Evolutionary conservation across 2,797 vertebrate genomes (phyloP).

Genomic region (Sebastolobus alascanus): DNA sequence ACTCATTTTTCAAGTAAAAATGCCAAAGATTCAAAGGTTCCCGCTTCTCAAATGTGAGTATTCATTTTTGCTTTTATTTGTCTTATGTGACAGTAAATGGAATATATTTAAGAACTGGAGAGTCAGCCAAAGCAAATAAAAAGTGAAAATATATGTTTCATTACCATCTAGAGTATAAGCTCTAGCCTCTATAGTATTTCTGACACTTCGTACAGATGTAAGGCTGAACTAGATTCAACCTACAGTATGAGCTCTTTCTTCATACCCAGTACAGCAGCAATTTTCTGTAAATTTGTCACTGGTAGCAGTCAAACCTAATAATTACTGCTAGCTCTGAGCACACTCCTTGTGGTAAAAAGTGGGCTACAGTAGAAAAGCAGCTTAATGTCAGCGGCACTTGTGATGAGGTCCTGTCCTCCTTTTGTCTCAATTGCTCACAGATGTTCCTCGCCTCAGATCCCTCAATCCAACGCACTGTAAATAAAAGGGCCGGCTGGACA

Average conservation of each 20-base stretch:
- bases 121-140: not conserved
- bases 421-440: constrained; percentile 77
- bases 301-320: constrained; percentile 28
- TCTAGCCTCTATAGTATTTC: not conserved
- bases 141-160: not conserved
- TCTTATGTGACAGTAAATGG: not conserved
- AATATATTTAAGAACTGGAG: not conserved
- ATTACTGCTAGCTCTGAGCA: constrained; percentile 29
- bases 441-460: constrained; percentile 77
- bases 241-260: not conserved
- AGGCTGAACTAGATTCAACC: not conserved
- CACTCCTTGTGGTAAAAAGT: constrained; percentile 19
- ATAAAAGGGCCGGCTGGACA: constrained; percentile 71
- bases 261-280: not conserved
- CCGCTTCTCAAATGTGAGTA: not conserved
- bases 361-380: constrained; percentile 41
- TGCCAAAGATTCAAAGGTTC: not conserved
- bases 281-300: constrained; percentile 19
- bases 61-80: not conserved
- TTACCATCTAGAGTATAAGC: not conserved
- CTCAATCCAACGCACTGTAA: constrained; percentile 66
- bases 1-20: not conserved
- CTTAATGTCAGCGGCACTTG: constrained; percentile 46
- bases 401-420: constrained; percentile 62
- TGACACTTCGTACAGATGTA: not conserved